Evolutionary conservation across 2,797 vertebrate genomes (phyloP), one percentile per base, ranked within the genome.

Genomic region (Nannoperca australis): DNA sequence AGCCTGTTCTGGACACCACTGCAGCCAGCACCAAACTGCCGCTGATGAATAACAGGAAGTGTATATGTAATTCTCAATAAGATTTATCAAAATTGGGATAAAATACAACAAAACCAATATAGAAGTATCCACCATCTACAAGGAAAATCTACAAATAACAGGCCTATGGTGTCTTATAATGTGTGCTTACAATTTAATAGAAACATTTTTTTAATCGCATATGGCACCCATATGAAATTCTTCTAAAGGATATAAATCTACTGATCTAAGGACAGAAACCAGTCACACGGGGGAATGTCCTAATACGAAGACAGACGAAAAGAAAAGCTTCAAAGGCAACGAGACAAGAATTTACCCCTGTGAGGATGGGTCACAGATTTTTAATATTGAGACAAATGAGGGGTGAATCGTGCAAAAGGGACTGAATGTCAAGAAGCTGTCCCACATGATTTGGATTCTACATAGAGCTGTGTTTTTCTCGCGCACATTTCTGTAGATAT

Each of bases 1-100:
- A 45, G 53, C 13, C 30, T 77, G 30, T 42, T 63, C 22, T 56
- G 55, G 47, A 54, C 51, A 12, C 8, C 34, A 51, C 12, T 53
- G 65, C 56, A 67, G 73, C 45, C 58, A 60, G 20, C 45, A 77
- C 18, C 13, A 24, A 44, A 50, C 59, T 79, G 70, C 59, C 79
- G 44, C 36, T 38, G 20, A 73, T 2, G 8, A 58, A 65, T 5
- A 65, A 22, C 62, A 34, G 8, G 24, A 1, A 2, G 22, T 44
- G 64, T 7, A 9, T 50, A 5, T 44, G n/a, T 13, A 20, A 13
- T 55, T 24, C 18, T 27, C 36, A 47, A 61, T 13, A 56, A 64
- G 17, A 49, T 27, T 36, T 1, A 4, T 61, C 12, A 3, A 14
- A 69, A 50, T 4, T 7, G 36, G 32, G 44, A 42, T 49, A 34